phyloP scores from a whole-genome alignment of 2,113 vertebrate species.

The Argyrosomus japonicus region DNA sequence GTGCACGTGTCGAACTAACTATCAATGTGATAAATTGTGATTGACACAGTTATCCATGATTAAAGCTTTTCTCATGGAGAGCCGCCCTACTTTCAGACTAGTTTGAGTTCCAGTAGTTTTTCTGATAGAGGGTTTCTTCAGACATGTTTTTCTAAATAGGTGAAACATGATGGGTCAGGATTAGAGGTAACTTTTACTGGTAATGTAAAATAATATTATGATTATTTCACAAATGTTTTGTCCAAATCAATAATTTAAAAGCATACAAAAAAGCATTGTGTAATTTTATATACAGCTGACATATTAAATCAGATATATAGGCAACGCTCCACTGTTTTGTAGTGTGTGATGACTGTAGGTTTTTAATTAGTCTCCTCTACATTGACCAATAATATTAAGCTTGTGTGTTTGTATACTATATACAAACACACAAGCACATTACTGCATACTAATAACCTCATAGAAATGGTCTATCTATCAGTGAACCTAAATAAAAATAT shows the following conservation, averaged over 20 bases:
- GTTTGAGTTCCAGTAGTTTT: neutral
- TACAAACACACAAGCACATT: neutral
- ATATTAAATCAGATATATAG: neutral
- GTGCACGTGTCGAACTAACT: neutral
- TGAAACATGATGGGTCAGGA: neutral
- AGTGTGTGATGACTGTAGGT: neutral
- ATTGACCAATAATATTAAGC: neutral
- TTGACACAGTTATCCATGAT: slow-evolving; percentile 14
- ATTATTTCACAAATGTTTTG: neutral
- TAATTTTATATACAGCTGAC: neutral
- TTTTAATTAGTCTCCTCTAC: neutral
- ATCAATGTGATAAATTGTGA: slow-evolving; percentile 13
- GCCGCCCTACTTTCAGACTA: neutral
- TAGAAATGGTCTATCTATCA: neutral
- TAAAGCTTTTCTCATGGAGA: slow-evolving; percentile 1
- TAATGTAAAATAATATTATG: neutral
- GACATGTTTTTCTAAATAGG: neutral
- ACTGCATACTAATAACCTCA: neutral
- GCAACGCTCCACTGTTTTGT: neutral
- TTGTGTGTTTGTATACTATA: neutral
- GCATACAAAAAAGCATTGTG: neutral
- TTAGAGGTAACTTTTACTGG: neutral
- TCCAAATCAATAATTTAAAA: neutral
- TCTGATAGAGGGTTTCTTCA: neutral
- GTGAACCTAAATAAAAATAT: neutral